Base-by-base conservation (phyloP, 2,797 vertebrate genomes). In the Argyrosomus regius region DNA sequence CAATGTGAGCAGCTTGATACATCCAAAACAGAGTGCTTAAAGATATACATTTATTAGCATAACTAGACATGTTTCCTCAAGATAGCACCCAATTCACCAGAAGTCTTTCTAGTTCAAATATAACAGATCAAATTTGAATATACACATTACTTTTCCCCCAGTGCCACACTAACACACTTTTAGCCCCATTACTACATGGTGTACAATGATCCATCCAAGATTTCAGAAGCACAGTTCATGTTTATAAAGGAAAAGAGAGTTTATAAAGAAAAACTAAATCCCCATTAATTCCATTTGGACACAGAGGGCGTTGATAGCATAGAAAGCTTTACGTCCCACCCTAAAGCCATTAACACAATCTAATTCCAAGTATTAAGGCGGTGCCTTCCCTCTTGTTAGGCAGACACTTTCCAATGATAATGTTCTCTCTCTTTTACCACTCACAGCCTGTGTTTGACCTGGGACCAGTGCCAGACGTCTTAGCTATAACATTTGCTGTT, bases 271-370 rank as follows among this genome's bases (percentile, higher is more conserved):
- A 57, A 66, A 31, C 61, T 6, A 3, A 6, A 41, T 66, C 64
- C 3, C 14, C 41, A 46, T 88, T 1, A 62, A 87, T 83, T 4
- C 61, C 6, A 72, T 83, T 45, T 53, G 53, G 59, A 71, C 41
- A 22, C 26, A 67, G 70, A 76, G 20, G 46, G 49, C 61, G 0
- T 6, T 62, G 45, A 76, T 65, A 45, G 31, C 41, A n/a, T 46
- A 41, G 28, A 39, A 53, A 56, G 49, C 77, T 53, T 63, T 9
- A 14, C 6, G 39, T 64, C 60, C 71, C 54, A 61, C 64, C 66
- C 69, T 75, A 35, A 80, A 73, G 26, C 78, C 77, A 86, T 88
- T 83, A 89, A 73, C 52, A 49, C 54, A 74, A 81, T 85, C 66
- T 81, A 87, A 82, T 90, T 84, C 50, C 9, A 45, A 35, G 43